Percentiles rank a stretch among this genome's conserved stretches.
phyloP scores from a whole-genome alignment of 2,113 vertebrate genomes.

The Aspiorhynchus laticeps region DNA sequence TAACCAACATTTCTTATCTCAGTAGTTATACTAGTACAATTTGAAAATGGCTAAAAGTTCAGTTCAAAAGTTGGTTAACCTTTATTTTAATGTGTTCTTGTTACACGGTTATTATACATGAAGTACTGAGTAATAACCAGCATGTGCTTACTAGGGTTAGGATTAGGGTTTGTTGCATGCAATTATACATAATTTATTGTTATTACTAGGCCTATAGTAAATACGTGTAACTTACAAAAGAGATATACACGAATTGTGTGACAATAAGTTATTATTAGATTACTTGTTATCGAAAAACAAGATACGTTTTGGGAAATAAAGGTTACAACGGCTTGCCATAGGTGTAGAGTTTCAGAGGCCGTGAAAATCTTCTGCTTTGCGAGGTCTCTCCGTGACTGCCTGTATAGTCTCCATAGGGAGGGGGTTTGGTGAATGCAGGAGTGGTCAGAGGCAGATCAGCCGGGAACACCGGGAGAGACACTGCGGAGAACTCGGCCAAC shows the following conservation, averaged over 20 bases:
- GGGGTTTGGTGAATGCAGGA: conserved; percentile 45
- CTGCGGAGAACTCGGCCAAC: conserved; percentile 42
- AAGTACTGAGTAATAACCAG: not conserved
- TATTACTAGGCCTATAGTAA: not conserved
- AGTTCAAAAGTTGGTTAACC: too few species aligned
- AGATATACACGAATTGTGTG: not conserved
- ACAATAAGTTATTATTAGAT: not conserved
- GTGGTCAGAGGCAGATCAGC: conserved; percentile 39
- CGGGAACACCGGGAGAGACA: conserved; percentile 40
- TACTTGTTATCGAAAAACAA: not conserved
- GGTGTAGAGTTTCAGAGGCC: not conserved
- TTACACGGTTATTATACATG: too few species aligned
- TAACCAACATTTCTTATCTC: too few species aligned
- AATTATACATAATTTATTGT: too few species aligned
- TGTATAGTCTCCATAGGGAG: conserved; percentile 11
- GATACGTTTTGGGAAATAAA: not conserved
- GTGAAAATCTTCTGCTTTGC: not conserved
- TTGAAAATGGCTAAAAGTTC: too few species aligned
- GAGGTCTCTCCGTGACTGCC: not conserved
- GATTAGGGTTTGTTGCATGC: too few species aligned
- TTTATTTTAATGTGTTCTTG: too few species aligned
- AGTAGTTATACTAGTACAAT: too few species aligned
- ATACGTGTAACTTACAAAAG: not conserved
- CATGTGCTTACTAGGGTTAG: not conserved
- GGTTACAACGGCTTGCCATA: not conserved